Percentiles rank a stretch among this genome's conserved stretches.
These are phyloP conservation scores for Gymnosoma rotundatum DNA, from an alignment of 2,888 invertebrate genomes.

Conservation along the genomic window DNA sequence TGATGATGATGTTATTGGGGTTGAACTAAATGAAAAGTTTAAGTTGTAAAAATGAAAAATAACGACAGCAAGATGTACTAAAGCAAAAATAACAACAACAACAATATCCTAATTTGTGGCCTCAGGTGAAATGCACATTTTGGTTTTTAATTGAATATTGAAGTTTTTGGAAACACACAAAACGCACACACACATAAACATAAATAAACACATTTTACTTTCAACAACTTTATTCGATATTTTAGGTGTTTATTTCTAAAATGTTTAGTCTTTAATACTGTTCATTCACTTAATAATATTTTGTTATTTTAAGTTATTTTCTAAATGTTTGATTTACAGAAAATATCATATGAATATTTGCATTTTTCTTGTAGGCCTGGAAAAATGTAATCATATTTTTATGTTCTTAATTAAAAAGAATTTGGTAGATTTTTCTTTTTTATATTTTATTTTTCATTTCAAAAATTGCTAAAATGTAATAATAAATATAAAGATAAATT, in stretches of 20 bases:
- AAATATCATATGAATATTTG: slow-evolving; percentile 16
- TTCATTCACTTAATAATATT: neutral
- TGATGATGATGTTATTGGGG: slow-evolving; percentile 13
- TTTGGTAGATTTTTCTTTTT: neutral
- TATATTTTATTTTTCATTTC: too few species aligned
- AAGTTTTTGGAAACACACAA: slow-evolving; percentile 54
- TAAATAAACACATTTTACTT: slow-evolving; percentile 10
- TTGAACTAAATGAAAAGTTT: slow-evolving; percentile 47
- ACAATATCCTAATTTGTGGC: slow-evolving; percentile 63
- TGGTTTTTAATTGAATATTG: slow-evolving; percentile 67
- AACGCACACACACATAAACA: neutral
- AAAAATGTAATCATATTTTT: neutral
- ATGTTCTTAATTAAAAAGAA: neutral
- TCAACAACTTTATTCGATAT: slow-evolving; percentile 17
- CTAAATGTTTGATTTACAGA: slow-evolving; percentile 7
- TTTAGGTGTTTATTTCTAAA: neutral
- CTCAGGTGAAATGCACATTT: slow-evolving; percentile 65
- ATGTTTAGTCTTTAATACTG: neutral
- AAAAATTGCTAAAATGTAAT: too few species aligned
- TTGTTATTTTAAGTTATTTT: neutral
- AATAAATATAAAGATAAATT: too few species aligned
- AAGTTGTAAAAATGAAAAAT: slow-evolving; percentile 55
- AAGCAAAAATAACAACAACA: slow-evolving; percentile 36
- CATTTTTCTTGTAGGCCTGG: neutral
- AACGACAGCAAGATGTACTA: slow-evolving; percentile 51